Base-by-base conservation (phyloP, 1,140 invertebrate species). In the Drosophila grimshawi region DNA sequence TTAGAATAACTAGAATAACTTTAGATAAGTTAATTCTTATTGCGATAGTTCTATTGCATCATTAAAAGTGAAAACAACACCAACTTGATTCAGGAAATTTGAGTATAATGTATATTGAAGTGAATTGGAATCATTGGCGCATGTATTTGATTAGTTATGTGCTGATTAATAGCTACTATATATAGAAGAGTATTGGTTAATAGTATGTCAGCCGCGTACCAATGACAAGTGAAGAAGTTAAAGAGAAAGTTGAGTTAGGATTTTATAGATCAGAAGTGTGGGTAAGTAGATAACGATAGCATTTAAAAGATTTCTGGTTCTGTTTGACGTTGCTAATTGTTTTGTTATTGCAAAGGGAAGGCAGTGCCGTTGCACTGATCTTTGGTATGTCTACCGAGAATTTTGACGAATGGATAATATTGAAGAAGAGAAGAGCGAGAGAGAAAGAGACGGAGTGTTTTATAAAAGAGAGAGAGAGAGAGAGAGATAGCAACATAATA, bases 231-330 rank as follows among this genome's bases (percentile, higher is more conserved):
- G 19, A 75, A 79, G 67, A 79, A 79, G 51, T 79, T 76, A 48
- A 63, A 72, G 62, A 67, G 46, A 67, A 76, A 72, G 62, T 79
- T 51, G 29, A 66, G 62, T 64, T 59, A 63, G 46, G 51, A 79
- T 43, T 33, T 51, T 51, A 57, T 61, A 75, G 65, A 61, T 76
- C 11, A 37, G 49, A 74, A 74, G 56, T 51, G 45, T 70, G 35
- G 46, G 30, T 53, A 55, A 74, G 76, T 88, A 92, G 90, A 92
- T 91, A 92, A 92, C 90, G 90, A 92, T 90, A 92, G 90, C 90
- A 92, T 92, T 92, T 92, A 92, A 91, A 92, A 83, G 68, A 70
- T 74, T 73, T 64, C 69, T 77, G 72, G 63, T 77, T 78, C 60
- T 62, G 70, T 55, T 39, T 61, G 51, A 71, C 52, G 45, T 77